Conservation (phyloP, 2,113 vertebrate genomes). For the Dunckerocampus dactyliophorus region DNA sequence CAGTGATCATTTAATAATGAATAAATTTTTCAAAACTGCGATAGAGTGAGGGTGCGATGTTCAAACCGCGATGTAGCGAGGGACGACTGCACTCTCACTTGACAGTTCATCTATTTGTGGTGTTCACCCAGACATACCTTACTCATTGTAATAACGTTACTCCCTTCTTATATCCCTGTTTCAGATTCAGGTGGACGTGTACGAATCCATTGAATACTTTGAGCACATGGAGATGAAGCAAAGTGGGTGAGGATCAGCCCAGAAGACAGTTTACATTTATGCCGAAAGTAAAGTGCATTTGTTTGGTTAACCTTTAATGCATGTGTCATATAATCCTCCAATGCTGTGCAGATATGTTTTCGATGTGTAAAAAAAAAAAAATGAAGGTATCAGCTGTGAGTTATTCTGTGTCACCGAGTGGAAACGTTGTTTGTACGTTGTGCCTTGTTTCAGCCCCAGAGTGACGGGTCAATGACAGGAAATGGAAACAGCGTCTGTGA, state of each 20-base stretch:
- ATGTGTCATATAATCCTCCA: neutral
- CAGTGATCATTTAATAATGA: no score
- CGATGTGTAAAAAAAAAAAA: no score
- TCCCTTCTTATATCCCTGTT: slow-evolving; percentile 10
- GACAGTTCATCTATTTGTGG: no score
- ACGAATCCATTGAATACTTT: slow-evolving; percentile 58
- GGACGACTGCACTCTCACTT: no score
- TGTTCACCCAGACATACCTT: no score
- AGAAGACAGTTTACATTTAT: neutral
- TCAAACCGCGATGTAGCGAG: no score
- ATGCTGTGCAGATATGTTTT: no score
- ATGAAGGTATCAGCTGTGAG: no score
- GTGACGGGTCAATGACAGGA: slow-evolving; percentile 48
- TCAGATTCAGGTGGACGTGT: slow-evolving; percentile 55
- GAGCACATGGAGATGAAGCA: slow-evolving; percentile 30
- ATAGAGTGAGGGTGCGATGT: no score
- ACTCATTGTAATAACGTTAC: no score
- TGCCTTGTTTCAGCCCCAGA: neutral
- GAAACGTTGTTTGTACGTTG: slow-evolving; percentile 35
- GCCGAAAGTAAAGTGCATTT: slow-evolving; percentile 6
- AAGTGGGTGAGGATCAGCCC: slow-evolving; percentile 4
- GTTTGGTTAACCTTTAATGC: neutral
- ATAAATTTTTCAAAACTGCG: no score
- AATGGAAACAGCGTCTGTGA: slow-evolving; percentile 39
- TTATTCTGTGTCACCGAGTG: neutral